Percentiles rank a stretch among this genome's conserved stretches.
These are phyloP conservation scores for Sebastes iracundus DNA, from an alignment of 2,797 vertebrate species.

Conservation along the genomic window DNA sequence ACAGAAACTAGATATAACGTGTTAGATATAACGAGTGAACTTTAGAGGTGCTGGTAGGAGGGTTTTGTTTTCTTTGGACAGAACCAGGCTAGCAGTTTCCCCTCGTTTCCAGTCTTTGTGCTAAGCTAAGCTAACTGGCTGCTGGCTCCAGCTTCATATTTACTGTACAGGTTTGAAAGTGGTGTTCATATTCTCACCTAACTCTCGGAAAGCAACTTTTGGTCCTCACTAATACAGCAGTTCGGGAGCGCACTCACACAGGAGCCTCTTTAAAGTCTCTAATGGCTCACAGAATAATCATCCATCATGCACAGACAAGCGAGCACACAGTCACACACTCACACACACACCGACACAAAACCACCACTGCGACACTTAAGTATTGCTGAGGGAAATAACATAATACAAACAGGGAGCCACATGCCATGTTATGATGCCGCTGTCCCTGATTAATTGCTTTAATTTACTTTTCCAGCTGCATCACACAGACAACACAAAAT, in stretches of 20 bases:
- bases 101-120: no score
- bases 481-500: conserved; percentile 37
- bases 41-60: neutral
- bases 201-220: neutral
- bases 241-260: conserved; percentile 7
- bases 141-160: neutral
- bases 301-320: conserved; percentile 39
- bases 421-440: conserved; percentile 39
- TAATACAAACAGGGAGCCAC: conserved; percentile 32
- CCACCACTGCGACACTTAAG: neutral
- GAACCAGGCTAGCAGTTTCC: no score
- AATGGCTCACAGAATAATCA: conserved; percentile 36
- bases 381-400: conserved; percentile 32
- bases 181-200: neutral
- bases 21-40: neutral
- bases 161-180: neutral
- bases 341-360: conserved; percentile 16
- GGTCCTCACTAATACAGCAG: conserved; percentile 10
- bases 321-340: neutral
- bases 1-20: neutral
- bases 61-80: no score
- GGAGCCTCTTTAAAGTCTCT: conserved; percentile 16
- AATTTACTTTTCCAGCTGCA: conserved; percentile 62
- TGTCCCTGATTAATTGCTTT: conserved; percentile 64
- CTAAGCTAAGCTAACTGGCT: no score